Percentiles rank a stretch among this genome's conserved stretches.
These are phyloP conservation scores for Cyclophora albipunctata DNA, from an alignment of 2,888 invertebrate species.

Conservation along the genomic window DNA sequence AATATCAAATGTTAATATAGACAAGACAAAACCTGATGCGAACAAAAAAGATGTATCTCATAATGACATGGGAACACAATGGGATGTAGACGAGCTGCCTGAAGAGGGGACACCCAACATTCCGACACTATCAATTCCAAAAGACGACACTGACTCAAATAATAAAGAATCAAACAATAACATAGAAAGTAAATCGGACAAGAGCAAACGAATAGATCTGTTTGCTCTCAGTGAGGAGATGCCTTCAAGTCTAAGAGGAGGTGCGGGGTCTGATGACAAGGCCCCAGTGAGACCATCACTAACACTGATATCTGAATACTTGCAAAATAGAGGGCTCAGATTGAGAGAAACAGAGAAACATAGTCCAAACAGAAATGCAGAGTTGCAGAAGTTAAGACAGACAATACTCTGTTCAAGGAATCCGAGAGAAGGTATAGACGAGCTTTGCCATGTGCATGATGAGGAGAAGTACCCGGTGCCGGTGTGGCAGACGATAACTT, in stretches of 20 bases:
- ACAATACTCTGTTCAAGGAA: slow-evolving; percentile 51
- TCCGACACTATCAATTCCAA: slow-evolving; percentile 41
- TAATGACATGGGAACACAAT: slow-evolving; percentile 60
- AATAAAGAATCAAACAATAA: slow-evolving; percentile 34
- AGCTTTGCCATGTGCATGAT: slow-evolving; percentile 57
- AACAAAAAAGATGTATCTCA: slow-evolving; percentile 19
- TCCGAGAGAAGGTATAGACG: slow-evolving; percentile 49
- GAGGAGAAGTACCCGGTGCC: slow-evolving; percentile 55
- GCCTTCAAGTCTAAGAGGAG: slow-evolving; percentile 55
- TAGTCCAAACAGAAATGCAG: slow-evolving; percentile 37
- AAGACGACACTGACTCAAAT: slow-evolving; percentile 36
- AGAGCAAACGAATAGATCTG: slow-evolving; percentile 44
- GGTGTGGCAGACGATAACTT: slow-evolving; percentile 46
- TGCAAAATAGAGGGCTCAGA: slow-evolving; percentile 53
- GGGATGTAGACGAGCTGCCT: slow-evolving; percentile 43
- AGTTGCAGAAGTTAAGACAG: slow-evolving; percentile 51
- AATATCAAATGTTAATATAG: slow-evolving; percentile 21
- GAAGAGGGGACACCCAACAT: slow-evolving; percentile 48
- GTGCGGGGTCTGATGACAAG: slow-evolving; percentile 28
- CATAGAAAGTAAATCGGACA: slow-evolving; percentile 35
- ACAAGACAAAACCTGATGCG: slow-evolving; percentile 8
- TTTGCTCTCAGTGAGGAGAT: slow-evolving; percentile 67
- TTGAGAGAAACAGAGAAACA: slow-evolving; percentile 39
- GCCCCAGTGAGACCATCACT: slow-evolving; percentile 39
- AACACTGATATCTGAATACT: slow-evolving; percentile 57